Evolutionary conservation across 2,113 vertebrate species (phyloP), one percentile per base, ranked within the genome.

Genomic region (Zingel zingel): DNA sequence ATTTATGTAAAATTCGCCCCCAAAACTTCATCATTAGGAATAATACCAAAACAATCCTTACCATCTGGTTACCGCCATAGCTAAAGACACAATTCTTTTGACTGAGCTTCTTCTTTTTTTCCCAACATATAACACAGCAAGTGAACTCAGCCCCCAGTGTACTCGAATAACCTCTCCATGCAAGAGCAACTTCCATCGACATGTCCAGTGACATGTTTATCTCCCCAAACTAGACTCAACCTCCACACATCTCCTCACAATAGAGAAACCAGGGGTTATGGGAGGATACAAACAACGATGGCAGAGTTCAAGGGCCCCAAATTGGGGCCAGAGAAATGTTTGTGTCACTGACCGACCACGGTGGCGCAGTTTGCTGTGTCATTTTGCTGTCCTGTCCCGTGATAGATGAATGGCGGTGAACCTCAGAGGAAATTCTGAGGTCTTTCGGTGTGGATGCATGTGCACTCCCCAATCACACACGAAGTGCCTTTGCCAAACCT

Each of bases 401-500:
- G 84, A 91, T 85, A 25, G 89, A 92, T 87, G 88, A 84, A 56
- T 63, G 10, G 73, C 3, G 81, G 70, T 79, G 58, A 89, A 92
- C 86, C 86, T 86, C 75, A 57, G 68, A 79, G 68, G 76, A 75
- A 69, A 23, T 19, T 66, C 27, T 21, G 58, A 61, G 1, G 13
- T 68, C 23, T 56, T 43, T 43, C 19, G 27, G 21, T 77, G 47
- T 74, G 25, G 63, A 23, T 21, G 23, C 43, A 56, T 43, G 10
- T 18, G 36, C 77, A 30, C 64, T 70, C 56, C 16, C 73, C 64
- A 54, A 23, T 85, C 63, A 63, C 71, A 71, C 45, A 71, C 36
- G 1, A 36, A 39, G 45, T 2, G 66, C 67, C 27, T 33, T 74
- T 50, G 78, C 83, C 72, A 61, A 71, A 47, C 56, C 3, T 61